These are phyloP conservation scores for Lutraria rhynchaena DNA, from an alignment of 1,140 invertebrate genomes.

Conservation along the genomic window DNA sequence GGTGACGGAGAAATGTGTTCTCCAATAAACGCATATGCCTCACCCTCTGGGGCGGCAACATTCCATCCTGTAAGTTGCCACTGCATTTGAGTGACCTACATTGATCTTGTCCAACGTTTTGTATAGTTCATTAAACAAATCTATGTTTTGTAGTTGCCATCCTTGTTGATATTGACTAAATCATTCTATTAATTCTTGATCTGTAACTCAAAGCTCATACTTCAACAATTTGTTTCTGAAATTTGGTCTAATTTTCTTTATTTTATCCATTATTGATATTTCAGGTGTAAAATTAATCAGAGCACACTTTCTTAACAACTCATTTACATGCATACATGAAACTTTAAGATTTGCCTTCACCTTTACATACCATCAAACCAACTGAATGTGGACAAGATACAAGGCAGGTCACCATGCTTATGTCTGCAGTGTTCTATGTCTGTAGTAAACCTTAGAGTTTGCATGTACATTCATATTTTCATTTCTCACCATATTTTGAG, in stretches of 20 bases:
- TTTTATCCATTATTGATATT: too few species aligned
- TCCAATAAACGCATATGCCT: slow-evolving; percentile 36
- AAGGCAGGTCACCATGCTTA: too few species aligned
- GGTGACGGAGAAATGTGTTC: slow-evolving; percentile 55
- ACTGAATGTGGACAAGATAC: too few species aligned
- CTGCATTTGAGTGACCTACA: slow-evolving; percentile 17
- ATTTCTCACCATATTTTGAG: too few species aligned
- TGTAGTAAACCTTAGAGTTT: too few species aligned
- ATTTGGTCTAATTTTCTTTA: not conserved
- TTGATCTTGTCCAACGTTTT: slow-evolving; percentile 1
- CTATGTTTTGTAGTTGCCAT: not conserved
- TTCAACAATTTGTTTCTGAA: not conserved
- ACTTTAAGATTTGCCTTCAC: too few species aligned
- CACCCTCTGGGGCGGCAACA: slow-evolving; percentile 5
- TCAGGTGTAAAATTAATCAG: too few species aligned
- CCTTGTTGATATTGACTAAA: not conserved
- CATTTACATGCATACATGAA: too few species aligned
- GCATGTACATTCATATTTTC: too few species aligned
- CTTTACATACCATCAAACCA: too few species aligned
- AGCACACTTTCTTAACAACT: too few species aligned
- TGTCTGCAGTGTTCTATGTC: too few species aligned
- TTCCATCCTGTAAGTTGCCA: slow-evolving; percentile 43
- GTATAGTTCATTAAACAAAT: not conserved
- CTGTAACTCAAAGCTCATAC: not conserved
- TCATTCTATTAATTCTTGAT: not conserved